These are phyloP conservation scores for Pterostichus niger DNA, from an alignment of 2,888 invertebrate species.

Conservation along the genomic window DNA sequence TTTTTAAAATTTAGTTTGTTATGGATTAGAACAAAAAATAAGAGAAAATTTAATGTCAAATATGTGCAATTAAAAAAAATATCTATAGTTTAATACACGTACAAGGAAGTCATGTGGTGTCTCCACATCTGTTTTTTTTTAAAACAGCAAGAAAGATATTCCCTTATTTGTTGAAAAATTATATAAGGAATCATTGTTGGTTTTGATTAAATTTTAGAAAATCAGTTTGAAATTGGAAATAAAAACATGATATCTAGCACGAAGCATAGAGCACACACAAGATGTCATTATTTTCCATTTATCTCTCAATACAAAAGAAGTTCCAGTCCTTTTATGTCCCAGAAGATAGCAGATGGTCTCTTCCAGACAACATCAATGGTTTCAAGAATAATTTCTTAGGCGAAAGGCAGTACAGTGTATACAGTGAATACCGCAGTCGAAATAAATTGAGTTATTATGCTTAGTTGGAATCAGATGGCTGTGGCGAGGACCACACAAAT, in stretches of 20 bases:
- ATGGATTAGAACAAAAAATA: too few species aligned
- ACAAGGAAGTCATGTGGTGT: too few species aligned
- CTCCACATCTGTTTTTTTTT: too few species aligned
- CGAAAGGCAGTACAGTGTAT: constrained; percentile 36
- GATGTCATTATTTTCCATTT: constrained; percentile 43
- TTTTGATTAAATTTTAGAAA: neutral
- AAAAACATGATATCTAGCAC: constrained; percentile 9
- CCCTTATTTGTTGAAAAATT: too few species aligned
- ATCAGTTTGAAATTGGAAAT: constrained; percentile 27
- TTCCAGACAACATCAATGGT: constrained; percentile 22
- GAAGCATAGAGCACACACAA: constrained; percentile 42
- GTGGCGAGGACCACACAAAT: constrained; percentile 59
- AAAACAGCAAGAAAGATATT: too few species aligned
- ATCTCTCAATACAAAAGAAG: constrained; percentile 33
- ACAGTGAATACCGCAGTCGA: constrained; percentile 52
- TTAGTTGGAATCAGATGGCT: constrained; percentile 46
- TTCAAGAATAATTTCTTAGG: constrained; percentile 54
- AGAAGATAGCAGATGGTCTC: constrained; percentile 59
- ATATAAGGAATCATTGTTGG: too few species aligned
- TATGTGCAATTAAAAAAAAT: too few species aligned
- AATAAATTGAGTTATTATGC: constrained; percentile 64
- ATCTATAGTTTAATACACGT: too few species aligned
- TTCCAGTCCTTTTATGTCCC: constrained; percentile 41
- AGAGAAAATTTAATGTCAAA: too few species aligned
- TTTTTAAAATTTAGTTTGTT: too few species aligned